Conservation (phyloP, 2,113 vertebrate species). For the Eurystomus gularis region DNA sequence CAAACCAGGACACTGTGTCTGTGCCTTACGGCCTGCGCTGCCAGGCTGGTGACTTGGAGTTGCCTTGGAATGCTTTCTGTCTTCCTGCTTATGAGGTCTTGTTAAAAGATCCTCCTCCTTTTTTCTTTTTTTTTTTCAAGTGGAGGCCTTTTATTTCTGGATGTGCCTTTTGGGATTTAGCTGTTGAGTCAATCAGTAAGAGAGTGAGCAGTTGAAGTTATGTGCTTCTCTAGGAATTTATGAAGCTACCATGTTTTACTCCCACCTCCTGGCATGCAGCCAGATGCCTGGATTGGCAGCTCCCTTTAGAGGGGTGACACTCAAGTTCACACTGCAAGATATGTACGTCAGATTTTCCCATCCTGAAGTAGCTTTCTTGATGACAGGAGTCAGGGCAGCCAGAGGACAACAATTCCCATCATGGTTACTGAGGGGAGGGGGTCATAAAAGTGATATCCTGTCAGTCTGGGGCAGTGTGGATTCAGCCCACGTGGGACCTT, state of each 20-base stretch:
- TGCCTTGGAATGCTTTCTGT: background rate
- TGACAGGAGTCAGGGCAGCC: background rate
- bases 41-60: background rate
- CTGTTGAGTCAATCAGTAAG: background rate
- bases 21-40: rapidly evolving
- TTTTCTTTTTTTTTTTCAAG: background rate
- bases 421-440: background rate
- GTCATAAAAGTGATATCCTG: background rate
- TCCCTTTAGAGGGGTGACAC: background rate
- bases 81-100: background rate
- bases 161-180: background rate
- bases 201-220: background rate
- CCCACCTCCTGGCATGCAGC: background rate
- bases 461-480: rapidly evolving
- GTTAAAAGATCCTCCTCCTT: background rate
- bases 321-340: background rate
- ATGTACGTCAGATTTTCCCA: background rate
- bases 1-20: rapidly evolving
- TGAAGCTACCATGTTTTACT: background rate
- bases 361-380: background rate
- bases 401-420: background rate
- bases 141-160: background rate
- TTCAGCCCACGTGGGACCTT: rapidly evolving
- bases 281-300: background rate
- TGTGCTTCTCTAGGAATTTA: background rate